Evolutionary conservation across 2,888 invertebrate genomes (phyloP), one percentile per base, ranked within the genome.

Genomic region (Ornithoptera priamus): DNA sequence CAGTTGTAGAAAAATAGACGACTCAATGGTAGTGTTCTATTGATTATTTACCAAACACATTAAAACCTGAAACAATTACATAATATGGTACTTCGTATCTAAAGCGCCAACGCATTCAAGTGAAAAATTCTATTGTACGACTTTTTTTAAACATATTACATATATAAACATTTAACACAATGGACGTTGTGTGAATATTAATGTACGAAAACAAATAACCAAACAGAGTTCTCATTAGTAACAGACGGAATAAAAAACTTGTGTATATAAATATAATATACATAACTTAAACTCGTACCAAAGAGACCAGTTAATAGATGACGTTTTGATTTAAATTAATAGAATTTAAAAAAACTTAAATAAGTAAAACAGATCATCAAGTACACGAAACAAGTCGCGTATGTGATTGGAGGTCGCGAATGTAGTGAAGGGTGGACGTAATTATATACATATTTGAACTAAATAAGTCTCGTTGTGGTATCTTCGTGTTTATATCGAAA

Each of bases 391-490:
- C 57, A 57, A 57, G 57, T 57, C 57, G 10, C 57, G 20, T 20
- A 57, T 57, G 57, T 6, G 57, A 57, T 50, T 57, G 57, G 20
- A 57, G 57, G 57, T 57, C 57, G 57, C 22, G 12, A 57, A 20
- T 57, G n/a, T 57, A 57, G 57, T 57, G 57, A 57, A 57, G 22
- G 57, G 57, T 20, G 50, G 10, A 50, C 50, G 17, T 50, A 17
- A 4, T 24, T 24, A 30, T 50, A 17, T 39, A 39, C 10, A 39
- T 10, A 39, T 50, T 50, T 50, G 50, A 50, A 50, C 17, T 2
- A 50, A 50, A 50, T 50, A 50, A 17, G 18, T 17, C 17, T 50
- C 15, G 50, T 0, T 18, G 4, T 17, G 5, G 50, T 50, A 50
- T 50, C 17, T 18, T 50, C 4, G 15, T 50, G 15, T 50, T 12